These are phyloP conservation scores for Chironex yamaguchii DNA, from an alignment of 30 jellyfish, hydroid and myxozoan genomes.

Conservation along the genomic window DNA sequence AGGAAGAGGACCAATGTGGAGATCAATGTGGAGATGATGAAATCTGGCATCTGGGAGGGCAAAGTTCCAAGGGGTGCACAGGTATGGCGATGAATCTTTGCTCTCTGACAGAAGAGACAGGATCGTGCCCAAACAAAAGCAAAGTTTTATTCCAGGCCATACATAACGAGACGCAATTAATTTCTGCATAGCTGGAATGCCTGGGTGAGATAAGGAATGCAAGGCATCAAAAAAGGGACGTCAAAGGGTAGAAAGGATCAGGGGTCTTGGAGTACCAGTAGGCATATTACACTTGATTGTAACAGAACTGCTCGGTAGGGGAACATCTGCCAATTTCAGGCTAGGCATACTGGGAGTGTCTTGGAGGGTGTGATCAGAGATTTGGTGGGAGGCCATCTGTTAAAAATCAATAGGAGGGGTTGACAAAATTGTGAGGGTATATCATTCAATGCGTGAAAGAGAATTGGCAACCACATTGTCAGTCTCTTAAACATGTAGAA, in stretches of 20 bases:
- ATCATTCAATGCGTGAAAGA: slow-evolving; percentile 34
- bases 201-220: slow-evolving; percentile 45
- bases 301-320: slow-evolving; percentile 6
- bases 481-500: slow-evolving; percentile 28
- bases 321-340: slow-evolving; percentile 16
- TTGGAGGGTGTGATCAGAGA: slow-evolving; percentile 23
- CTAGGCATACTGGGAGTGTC: background rate
- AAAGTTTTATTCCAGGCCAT: slow-evolving; percentile 47
- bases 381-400: slow-evolving; percentile 27
- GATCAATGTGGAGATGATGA: slow-evolving; percentile 46
- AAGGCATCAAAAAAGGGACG: slow-evolving; percentile 22
- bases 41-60: slow-evolving; percentile 42
- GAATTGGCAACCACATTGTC: slow-evolving; percentile 62
- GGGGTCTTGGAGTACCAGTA: slow-evolving; percentile 48
- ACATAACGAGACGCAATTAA: slow-evolving; percentile 27
- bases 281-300: slow-evolving; percentile 40
- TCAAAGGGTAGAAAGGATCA: background rate
- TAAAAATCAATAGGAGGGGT: background rate
- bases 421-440: background rate
- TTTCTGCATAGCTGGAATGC: slow-evolving; percentile 39
- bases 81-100: slow-evolving; percentile 50
- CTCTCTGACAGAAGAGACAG: slow-evolving; percentile 33
- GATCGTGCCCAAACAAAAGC: slow-evolving; percentile 39
- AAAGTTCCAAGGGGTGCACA: slow-evolving; percentile 48
- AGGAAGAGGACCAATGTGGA: slow-evolving; percentile 70